Evolutionary conservation across 2,797 vertebrate genomes (phyloP), one percentile per base, ranked within the genome.

Genomic region (Triplophysa yarkandensis): DNA sequence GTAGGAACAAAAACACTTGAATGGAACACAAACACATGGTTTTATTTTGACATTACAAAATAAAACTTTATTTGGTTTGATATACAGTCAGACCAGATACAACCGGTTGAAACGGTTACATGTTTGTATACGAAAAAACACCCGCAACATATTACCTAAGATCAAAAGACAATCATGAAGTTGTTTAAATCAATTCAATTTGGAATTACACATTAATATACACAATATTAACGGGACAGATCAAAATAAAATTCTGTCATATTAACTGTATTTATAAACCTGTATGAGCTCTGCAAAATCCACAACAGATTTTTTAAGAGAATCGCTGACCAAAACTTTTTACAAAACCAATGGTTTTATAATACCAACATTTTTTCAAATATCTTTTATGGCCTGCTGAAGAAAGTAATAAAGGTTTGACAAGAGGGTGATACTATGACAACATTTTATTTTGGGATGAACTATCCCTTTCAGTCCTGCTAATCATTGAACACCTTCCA

Each of bases 191-290:
- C 16, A 57, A 30, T 62, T 50, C 43, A 50, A 52, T 25, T 36
- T 11, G 58, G 8, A 34, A 27, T 2, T 65, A 44, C 39, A 74
- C n/a, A 25, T 58, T 48, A 34, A 66, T 57, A 27, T 64, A 72
- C 70, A 64, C 23, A 54, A 54, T n/a, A 25, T 30, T 36, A 48
- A 71, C n/a, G n/a, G n/a, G n/a, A n/a, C n/a, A n/a, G n/a, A n/a
- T n/a, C n/a, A n/a, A n/a, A n/a, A n/a, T n/a, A n/a, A n/a, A n/a
- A n/a, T n/a, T n/a, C n/a, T n/a, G n/a, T n/a, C n/a, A n/a, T n/a
- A n/a, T n/a, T n/a, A n/a, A n/a, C n/a, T n/a, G n/a, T n/a, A n/a
- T n/a, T n/a, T n/a, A n/a, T n/a, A n/a, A n/a, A n/a, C n/a, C n/a
- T n/a, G n/a, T n/a, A n/a, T n/a, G n/a, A n/a, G n/a, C n/a, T n/a